These are phyloP conservation scores for Eledona agricola DNA, from an alignment of 2,888 invertebrate species.

Conservation along the genomic window DNA sequence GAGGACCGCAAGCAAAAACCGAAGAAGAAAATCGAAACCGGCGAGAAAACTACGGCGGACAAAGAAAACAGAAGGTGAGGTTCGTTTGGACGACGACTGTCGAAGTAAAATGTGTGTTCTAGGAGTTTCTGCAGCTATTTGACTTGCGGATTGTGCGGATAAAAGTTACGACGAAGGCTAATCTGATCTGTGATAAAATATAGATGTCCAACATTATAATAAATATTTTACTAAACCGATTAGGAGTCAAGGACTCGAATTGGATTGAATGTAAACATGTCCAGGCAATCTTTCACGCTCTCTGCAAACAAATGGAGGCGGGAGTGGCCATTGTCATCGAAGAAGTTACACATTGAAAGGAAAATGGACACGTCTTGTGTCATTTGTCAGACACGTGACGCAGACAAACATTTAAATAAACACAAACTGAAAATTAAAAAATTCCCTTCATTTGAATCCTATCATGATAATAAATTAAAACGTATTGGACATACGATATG, in stretches of 20 bases:
- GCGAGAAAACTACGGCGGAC: not conserved
- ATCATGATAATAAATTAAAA: too few relatives aligned
- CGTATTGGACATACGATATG: too few relatives aligned
- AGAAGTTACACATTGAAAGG: too few relatives aligned
- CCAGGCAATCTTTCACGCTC: constrained; percentile 18
- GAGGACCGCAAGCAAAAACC: constrained; percentile 27
- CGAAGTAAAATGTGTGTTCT: constrained; percentile 4
- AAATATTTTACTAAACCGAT: constrained; percentile 22
- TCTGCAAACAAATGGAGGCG: constrained; percentile 8
- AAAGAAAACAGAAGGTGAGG: constrained; percentile 21
- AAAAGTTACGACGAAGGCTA: constrained; percentile 7
- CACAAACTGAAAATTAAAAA: too few relatives aligned
- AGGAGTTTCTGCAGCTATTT: constrained; percentile 25
- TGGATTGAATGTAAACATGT: constrained; percentile 21
- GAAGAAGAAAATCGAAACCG: constrained; percentile 5
- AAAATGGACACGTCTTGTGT: too few relatives aligned
- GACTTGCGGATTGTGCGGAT: constrained; percentile 24
- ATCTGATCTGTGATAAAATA: constrained; percentile 25
- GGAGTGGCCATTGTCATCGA: constrained; percentile 22
- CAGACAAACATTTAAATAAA: too few relatives aligned
- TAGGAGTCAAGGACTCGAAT: constrained; percentile 10
- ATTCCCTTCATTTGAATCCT: too few relatives aligned
- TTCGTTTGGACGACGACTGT: too few relatives aligned
- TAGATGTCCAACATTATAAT: constrained; percentile 6
- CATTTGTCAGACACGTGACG: too few relatives aligned